Base-by-base conservation (phyloP, 35 echinoderm and acorn worm species). In the Stichopus chloronotus region DNA sequence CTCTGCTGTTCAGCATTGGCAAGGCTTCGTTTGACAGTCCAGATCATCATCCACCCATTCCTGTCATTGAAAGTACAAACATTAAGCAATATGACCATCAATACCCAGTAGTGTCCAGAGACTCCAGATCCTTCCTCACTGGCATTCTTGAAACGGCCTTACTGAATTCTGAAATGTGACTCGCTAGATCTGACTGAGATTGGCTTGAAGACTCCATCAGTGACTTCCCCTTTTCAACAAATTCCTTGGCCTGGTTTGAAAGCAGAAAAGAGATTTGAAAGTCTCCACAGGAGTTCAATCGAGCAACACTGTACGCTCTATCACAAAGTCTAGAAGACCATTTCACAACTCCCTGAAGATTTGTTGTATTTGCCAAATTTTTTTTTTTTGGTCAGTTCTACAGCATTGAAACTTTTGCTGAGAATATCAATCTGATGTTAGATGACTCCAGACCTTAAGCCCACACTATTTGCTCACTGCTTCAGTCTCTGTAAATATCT, bases 161-260 rank as follows among this genome's bases (percentile, higher is more conserved):
- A 80, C 88, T 97, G 94, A 98, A 98, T n/a, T 98, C 92, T 71
- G 76, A 89, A 2, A 98, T 94, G 24, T 91, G 72, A 8, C 68
- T 72, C 7, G 92, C 90, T 22, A 98, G 89, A 19, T 90, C 55
- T 20, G 19, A 78, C 11, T 94, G 92, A 55, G 87, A 57, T 4
- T 94, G 76, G 19, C 77, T 72, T 1, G 92, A 90, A 25, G 92
- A 76, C 8, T 94, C 60, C 52, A 95, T 89, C 16, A 91, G 68
- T 25, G 65, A 56, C 69, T 96, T 93, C 58, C 88, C 91, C 72
- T 94, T 98, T 12, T 94, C 88, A 56, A 80, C 93, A 60, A 95
- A 95, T 53, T 98, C 96, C 53, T 87, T 92, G 2, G 94, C 96
- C 96, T 98, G 81, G 56, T 91, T 6, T 9, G 72, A 9, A 88